A percentile compares a stretch with the other conserved stretches of the same genome.
Conservation (phyloP, 2,797 vertebrate species). For the Cossypha caffra region DNA sequence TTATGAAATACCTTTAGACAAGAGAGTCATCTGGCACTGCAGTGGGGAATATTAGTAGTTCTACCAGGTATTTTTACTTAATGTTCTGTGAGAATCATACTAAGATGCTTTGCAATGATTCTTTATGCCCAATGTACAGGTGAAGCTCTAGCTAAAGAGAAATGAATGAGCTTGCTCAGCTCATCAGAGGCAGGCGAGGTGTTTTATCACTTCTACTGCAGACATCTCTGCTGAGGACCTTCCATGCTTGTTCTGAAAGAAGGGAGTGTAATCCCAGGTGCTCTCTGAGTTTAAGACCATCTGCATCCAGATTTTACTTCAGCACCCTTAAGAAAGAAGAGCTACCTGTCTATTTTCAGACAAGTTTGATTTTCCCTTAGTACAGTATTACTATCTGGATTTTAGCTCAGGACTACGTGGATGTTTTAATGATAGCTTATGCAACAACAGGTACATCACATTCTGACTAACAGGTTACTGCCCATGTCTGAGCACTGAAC, state of each 20-base stretch:
- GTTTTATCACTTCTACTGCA: not conserved
- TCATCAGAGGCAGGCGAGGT: not conserved
- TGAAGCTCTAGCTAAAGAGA: not conserved
- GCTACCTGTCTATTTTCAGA: not conserved
- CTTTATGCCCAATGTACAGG: not conserved
- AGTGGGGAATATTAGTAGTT: not conserved
- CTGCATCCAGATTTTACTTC: not conserved
- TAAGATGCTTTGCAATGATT: not conserved
- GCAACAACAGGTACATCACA: not conserved
- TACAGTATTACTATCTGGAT: not conserved
- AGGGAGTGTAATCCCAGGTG: not conserved
- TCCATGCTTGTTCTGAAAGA: not conserved
- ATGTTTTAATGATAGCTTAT: not conserved
- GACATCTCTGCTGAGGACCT: not conserved
- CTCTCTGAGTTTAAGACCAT: not conserved
- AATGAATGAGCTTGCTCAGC: not conserved
- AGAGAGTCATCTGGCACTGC: not conserved
- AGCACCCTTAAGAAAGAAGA: not conserved
- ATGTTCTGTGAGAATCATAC: not conserved
- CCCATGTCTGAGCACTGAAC: not conserved
- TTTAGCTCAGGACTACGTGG: not conserved
- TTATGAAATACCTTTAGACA: not conserved
- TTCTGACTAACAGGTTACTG: not conserved
- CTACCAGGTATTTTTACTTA: not conserved
- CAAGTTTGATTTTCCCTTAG: not conserved